These are phyloP conservation scores for Pycnonotus jocosus DNA, from an alignment of 2,113 vertebrate species.

Conservation along the genomic window DNA sequence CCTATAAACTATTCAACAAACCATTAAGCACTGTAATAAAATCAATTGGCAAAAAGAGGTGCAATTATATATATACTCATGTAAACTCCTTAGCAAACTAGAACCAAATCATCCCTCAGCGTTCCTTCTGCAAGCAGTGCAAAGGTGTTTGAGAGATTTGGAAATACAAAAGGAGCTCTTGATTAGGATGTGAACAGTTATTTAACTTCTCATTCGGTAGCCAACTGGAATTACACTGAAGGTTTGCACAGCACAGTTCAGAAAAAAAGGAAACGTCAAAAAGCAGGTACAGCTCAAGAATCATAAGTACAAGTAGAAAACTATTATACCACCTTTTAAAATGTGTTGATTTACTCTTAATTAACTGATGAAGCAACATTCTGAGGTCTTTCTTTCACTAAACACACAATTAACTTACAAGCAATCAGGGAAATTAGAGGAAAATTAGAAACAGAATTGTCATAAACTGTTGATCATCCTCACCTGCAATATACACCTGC, in stretches of 20 bases:
- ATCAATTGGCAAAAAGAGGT: constrained; percentile 65
- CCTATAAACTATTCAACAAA: constrained; percentile 68
- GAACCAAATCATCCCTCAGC: constrained; percentile 36
- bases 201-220: neutral
- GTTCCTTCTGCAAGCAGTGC: neutral
- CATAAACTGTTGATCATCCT: constrained; percentile 48
- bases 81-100: constrained; percentile 48
- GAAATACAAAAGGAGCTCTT: neutral
- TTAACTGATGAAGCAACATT: constrained; percentile 66
- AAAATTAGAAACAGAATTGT: constrained; percentile 66
- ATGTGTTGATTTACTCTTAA: constrained; percentile 65
- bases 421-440: constrained; percentile 69
- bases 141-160: neutral
- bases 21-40: constrained; percentile 72
- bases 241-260: neutral
- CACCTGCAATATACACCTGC: constrained; percentile 67
- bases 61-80: constrained; percentile 64
- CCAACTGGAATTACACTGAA: neutral
- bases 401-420: constrained; percentile 63
- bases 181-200: neutral
- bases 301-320: neutral
- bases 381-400: constrained; percentile 56
- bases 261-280: neutral
- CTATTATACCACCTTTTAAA: constrained; percentile 38
- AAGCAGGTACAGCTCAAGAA: constrained; percentile 9